Percentiles rank a stretch among this genome's conserved stretches.
Conservation (phyloP, 2,113 vertebrate species). For the Puffinus mauretanicus region DNA sequence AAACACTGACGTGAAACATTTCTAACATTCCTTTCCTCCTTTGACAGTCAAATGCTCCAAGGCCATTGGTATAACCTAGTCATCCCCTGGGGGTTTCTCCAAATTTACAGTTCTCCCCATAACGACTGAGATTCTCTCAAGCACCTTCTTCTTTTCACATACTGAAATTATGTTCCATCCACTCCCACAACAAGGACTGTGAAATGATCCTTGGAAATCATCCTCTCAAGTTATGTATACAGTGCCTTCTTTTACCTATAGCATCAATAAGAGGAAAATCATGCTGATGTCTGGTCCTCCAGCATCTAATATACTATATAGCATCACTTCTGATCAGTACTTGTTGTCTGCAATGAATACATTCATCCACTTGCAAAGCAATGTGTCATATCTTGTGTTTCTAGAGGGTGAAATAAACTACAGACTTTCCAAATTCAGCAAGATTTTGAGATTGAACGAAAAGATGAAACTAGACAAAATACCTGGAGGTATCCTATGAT, state of each 20-base stretch:
- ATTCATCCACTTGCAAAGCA: not conserved
- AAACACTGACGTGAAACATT: not conserved
- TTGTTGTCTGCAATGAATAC: not conserved
- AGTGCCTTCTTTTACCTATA: not conserved
- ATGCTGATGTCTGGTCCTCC: not conserved
- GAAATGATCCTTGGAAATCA: not conserved
- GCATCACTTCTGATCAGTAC: not conserved
- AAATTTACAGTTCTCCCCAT: not conserved
- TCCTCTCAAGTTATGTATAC: not conserved
- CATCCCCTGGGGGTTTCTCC: not conserved
- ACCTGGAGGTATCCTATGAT: not conserved
- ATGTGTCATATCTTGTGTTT: rapidly evolving
- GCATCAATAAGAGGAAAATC: not conserved
- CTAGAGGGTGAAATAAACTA: not conserved
- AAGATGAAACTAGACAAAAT: not conserved
- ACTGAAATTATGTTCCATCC: not conserved
- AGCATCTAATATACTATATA: not conserved
- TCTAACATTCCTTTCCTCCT: not conserved
- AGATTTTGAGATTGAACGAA: not conserved
- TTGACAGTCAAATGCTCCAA: not conserved
- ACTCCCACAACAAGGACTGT: not conserved
- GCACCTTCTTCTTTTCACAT: not conserved
- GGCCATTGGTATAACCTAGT: not conserved
- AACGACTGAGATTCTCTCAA: not conserved
- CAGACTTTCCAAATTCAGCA: not conserved